These are phyloP conservation scores for Delia radicum DNA, from an alignment of 1,140 invertebrate species.

Conservation along the genomic window DNA sequence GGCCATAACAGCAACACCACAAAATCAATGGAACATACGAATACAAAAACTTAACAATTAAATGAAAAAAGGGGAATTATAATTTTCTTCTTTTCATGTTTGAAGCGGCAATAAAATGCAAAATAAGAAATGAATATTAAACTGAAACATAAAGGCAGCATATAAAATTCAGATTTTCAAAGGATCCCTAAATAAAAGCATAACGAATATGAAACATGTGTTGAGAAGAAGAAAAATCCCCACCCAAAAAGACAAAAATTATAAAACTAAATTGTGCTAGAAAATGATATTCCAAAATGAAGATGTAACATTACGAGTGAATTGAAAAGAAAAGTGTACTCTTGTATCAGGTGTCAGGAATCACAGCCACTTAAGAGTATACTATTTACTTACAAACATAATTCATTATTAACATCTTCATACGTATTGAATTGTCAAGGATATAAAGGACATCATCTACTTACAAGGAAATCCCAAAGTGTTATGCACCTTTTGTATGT, in stretches of 20 bases:
- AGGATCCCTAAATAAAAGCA: conserved; percentile 1
- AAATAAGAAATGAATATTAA: background rate
- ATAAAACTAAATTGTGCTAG: background rate
- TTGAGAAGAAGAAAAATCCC: too few relatives aligned
- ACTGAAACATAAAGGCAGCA: background rate
- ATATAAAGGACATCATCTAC: background rate
- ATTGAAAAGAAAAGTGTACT: background rate
- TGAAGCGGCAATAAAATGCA: background rate
- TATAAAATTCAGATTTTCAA: background rate
- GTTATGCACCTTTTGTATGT: background rate
- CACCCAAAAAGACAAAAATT: background rate
- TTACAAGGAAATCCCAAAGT: background rate
- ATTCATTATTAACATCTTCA: background rate
- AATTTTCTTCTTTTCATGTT: background rate
- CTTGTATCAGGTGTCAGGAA: conserved; percentile 7
- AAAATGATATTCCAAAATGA: background rate
- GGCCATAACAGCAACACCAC: background rate
- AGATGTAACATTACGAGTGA: background rate
- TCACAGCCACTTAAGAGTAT: background rate
- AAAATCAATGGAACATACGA: background rate
- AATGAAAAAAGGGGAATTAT: background rate
- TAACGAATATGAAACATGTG: background rate
- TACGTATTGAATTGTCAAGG: background rate
- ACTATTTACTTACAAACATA: too few relatives aligned
- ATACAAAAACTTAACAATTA: background rate